phyloP scores from a whole-genome alignment of 2,113 vertebrate genomes.

The Odontesthes bonariensis region DNA sequence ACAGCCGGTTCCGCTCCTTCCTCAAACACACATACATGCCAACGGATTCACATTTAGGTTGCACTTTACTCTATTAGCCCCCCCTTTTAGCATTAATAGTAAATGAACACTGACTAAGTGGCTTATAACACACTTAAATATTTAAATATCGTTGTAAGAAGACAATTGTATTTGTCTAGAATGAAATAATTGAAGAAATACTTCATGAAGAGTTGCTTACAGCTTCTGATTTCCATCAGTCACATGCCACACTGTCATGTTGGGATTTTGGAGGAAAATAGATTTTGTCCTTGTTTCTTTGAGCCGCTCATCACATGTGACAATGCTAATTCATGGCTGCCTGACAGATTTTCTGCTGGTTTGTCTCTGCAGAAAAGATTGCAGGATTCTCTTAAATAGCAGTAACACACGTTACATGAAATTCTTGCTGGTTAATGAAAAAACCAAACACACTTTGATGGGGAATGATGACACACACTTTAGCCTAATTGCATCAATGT shows the following conservation, averaged over 20 bases:
- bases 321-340: not conserved
- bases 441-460: conserved; percentile 1
- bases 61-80: conserved; percentile 15
- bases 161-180: too few species aligned
- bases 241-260: too few species aligned
- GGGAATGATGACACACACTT: not conserved
- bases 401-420: not conserved
- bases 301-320: not conserved
- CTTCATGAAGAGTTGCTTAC: too few species aligned
- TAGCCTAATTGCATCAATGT: not conserved
- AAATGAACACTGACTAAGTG: conserved; percentile 1
- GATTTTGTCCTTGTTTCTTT: not conserved
- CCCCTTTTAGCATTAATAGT: conserved; percentile 7
- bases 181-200: too few species aligned
- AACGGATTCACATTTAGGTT: conserved; percentile 41
- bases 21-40: conserved; percentile 7
- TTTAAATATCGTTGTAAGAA: conserved; percentile 7
- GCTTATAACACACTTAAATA: conserved; percentile 26
- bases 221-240: too few species aligned
- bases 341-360: not conserved
- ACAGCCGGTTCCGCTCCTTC: conserved; percentile 47
- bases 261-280: not conserved
- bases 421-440: conserved; percentile 10
- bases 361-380: conserved; percentile 1
- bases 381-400: not conserved